phyloP scores from a whole-genome alignment of 2,888 invertebrate species.

The Ichneumoninae sp. region DNA sequence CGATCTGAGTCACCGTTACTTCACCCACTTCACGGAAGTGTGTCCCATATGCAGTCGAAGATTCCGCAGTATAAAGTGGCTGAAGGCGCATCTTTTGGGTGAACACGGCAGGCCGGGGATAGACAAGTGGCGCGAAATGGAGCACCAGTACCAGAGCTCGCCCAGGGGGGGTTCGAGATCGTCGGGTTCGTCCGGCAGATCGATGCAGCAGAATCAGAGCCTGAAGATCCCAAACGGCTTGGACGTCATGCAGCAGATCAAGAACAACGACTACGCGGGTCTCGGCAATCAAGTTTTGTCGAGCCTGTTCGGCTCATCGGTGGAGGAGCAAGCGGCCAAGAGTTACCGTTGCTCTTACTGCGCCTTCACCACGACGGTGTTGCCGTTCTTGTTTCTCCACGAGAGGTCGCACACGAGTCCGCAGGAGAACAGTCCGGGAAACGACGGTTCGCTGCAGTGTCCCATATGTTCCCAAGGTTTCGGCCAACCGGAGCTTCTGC shows the following conservation, averaged over 20 bases:
- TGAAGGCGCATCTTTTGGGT: constrained; percentile 93
- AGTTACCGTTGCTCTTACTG: constrained; percentile 96
- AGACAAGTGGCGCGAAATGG: constrained; percentile 88
- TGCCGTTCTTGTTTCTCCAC: constrained; percentile 96
- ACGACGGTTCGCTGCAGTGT: constrained; percentile 85
- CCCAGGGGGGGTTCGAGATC: constrained; percentile 83
- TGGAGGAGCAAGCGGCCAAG: constrained; percentile 87
- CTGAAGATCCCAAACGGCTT: constrained; percentile 87
- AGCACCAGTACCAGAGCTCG: constrained; percentile 85
- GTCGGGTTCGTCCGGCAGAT: constrained; percentile 69
- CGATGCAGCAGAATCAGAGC: constrained; percentile 84
- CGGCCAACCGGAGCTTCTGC: constrained; percentile 86
- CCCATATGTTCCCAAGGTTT: constrained; percentile 87
- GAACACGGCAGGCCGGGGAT: constrained; percentile 92
- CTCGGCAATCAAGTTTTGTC: constrained; percentile 86
- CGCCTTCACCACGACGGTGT: constrained; percentile 94
- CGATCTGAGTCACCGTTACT: constrained; percentile 88
- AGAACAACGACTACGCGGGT: constrained; percentile 73
- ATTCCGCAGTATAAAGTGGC: constrained; percentile 94
- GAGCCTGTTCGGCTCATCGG: constrained; percentile 84
- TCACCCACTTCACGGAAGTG: constrained; percentile 90
- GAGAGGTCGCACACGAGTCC: constrained; percentile 91
- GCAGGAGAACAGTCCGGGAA: constrained; percentile 80
- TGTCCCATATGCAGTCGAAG: constrained; percentile 95
- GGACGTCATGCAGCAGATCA: constrained; percentile 74